Conservation (phyloP, 23 tunicate species). For the Diplosoma virens region DNA sequence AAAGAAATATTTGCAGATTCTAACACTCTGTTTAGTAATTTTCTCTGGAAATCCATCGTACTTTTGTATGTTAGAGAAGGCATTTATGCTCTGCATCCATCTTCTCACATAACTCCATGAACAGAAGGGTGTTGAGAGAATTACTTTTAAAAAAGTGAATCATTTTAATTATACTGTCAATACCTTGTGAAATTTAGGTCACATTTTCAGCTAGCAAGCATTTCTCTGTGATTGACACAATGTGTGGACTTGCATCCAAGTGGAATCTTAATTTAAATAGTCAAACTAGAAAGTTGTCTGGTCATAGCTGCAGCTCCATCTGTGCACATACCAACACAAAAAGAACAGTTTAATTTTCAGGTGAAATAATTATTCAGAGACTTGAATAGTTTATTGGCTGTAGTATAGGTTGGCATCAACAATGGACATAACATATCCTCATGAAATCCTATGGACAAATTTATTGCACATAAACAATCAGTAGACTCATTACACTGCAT, state of each 20-base stretch:
- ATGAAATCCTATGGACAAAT: too few species aligned
- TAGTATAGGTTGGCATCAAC: constrained; percentile 43
- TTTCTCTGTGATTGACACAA: constrained; percentile 63
- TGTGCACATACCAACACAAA: constrained; percentile 64
- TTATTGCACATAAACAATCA: too few species aligned
- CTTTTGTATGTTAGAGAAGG: constrained; percentile 36
- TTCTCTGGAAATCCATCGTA: constrained; percentile 35
- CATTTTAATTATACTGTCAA: constrained; percentile 28
- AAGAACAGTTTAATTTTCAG: constrained; percentile 34
- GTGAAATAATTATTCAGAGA: constrained; percentile 20
- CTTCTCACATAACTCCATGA: constrained; percentile 55
- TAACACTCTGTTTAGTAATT: constrained; percentile 44
- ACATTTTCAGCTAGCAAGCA: constrained; percentile 46
- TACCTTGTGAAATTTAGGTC: constrained; percentile 39
- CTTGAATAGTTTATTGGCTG: constrained; percentile 23
- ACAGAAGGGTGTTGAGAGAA: constrained; percentile 68
- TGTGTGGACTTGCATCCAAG: constrained; percentile 29
- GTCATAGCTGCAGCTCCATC: constrained; percentile 74
- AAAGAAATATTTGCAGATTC: constrained; percentile 52
- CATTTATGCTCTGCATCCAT: constrained; percentile 48
- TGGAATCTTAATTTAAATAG: constrained; percentile 34
- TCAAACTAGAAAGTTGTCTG: constrained; percentile 45
- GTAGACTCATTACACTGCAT: constrained; percentile 30
- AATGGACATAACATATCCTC: constrained; percentile 34
- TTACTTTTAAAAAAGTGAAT: constrained; percentile 45